phyloP scores from a whole-genome alignment of 2,113 vertebrate genomes.

The Petaurus breviceps region DNA sequence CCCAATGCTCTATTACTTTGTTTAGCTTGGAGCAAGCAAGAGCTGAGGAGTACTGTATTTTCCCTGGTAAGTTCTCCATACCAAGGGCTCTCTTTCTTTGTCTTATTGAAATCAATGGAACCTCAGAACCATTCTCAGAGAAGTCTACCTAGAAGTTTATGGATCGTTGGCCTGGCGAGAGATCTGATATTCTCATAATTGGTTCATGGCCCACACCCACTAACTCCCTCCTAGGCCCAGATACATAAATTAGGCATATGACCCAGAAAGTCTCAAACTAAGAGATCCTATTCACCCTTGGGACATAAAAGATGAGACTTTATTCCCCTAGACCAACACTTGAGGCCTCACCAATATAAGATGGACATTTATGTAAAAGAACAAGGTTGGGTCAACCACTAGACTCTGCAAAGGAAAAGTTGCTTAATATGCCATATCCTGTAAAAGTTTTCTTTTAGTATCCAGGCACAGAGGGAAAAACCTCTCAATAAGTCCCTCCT shows the following conservation, averaged over 20 bases:
- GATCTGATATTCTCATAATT: background rate
- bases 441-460: background rate
- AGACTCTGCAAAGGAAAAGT: background rate
- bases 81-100: background rate
- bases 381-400: too few relatives aligned
- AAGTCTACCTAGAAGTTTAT: background rate
- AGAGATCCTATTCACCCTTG: background rate
- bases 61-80: background rate
- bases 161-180: background rate
- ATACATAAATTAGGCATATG: background rate
- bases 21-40: too few relatives aligned
- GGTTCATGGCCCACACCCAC: background rate
- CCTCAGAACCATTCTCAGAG: background rate
- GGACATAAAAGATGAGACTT: background rate
- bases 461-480: background rate
- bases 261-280: background rate
- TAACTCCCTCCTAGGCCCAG: background rate
- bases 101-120: background rate
- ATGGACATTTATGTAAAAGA: too few relatives aligned
- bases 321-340: background rate
- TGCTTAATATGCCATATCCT: background rate
- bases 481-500: background rate
- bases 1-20: too few relatives aligned
- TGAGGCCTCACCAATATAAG: background rate
- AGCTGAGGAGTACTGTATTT: background rate